Evolutionary conservation across 2,888 invertebrate genomes (phyloP), one percentile per base, ranked within the genome.

Genomic region (Clanis bilineata): DNA sequence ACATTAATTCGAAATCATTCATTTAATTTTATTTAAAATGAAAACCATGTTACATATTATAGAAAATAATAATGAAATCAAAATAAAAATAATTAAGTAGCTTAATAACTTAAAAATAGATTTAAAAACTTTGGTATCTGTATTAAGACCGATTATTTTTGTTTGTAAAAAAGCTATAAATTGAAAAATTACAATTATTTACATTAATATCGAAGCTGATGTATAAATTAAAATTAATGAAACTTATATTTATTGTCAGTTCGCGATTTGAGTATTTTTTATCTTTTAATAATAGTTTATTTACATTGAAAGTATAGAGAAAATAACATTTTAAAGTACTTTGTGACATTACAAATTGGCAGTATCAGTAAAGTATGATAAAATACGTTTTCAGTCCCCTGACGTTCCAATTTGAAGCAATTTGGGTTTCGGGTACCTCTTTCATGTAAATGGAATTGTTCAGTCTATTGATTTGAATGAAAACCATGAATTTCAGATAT

Each of bases 111-210:
- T 88, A 90, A 83, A 78, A 80, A 82, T 86, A 83, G 87, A 89
- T 86, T 88, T 88, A 83, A 86, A 88, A 90, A 92, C 92, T 92
- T 92, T 92, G 92, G 92, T 90, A 92, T 92, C 81, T 86, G 86
- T 87, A 86, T 88, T 90, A 88, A 87, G 85, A 88, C 90, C 90
- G 88, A 90, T 90, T 88, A 85, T 83, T 83, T 87, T 88, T 90
- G 86, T 84, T 83, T 84, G 83, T 86, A 87, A 82, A 86, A 89
- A 85, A 85, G 86, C 84, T 85, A 85, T 80, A 83, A 80, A 77
- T 78, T 77, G 81, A 85, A 82, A 83, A 85, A 83, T 82, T 86
- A 88, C 82, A 85, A 74, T 82, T 89, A 90, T 91, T 82, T 91
- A 91, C 90, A 90, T 74, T 80, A 44, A 43, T 64, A 65, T 64